Evolutionary conservation across 2,113 vertebrate species (phyloP).

Genomic region (Capreolus pygargus): DNA sequence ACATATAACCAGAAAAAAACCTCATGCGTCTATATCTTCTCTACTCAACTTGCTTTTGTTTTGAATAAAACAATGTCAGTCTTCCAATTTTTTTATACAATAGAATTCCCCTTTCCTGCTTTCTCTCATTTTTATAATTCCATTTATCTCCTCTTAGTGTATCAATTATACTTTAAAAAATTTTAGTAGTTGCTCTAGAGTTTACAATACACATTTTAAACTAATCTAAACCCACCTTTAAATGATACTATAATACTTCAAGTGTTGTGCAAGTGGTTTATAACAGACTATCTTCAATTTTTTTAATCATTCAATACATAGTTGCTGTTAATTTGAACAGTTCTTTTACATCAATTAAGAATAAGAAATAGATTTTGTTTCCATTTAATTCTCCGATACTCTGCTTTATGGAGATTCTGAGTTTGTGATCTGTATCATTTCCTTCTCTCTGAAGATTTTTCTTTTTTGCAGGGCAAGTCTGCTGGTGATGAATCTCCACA

Average conservation of each 20-base stretch:
- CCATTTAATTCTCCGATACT: neutral
- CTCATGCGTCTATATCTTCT: neutral
- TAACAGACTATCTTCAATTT: neutral
- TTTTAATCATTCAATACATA: neutral
- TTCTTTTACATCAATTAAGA: neutral
- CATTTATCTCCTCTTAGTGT: neutral
- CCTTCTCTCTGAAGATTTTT: neutral
- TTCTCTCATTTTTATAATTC: neutral
- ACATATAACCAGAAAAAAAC: neutral
- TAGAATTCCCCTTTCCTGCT: neutral
- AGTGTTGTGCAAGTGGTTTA: neutral
- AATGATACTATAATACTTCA: neutral
- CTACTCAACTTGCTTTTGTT: neutral
- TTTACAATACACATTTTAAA: neutral
- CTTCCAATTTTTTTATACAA: neutral
- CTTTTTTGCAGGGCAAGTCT: neutral
- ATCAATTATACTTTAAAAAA: neutral
- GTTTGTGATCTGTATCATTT: neutral
- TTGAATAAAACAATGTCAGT: conserved; percentile 25
- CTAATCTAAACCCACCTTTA: neutral
- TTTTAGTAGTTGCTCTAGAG: neutral
- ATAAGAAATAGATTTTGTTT: neutral
- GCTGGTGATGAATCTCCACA: neutral
- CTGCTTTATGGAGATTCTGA: neutral
- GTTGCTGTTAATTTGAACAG: neutral